phyloP scores from a whole-genome alignment of 2,888 invertebrate species.

The Anthophora plumipes region DNA sequence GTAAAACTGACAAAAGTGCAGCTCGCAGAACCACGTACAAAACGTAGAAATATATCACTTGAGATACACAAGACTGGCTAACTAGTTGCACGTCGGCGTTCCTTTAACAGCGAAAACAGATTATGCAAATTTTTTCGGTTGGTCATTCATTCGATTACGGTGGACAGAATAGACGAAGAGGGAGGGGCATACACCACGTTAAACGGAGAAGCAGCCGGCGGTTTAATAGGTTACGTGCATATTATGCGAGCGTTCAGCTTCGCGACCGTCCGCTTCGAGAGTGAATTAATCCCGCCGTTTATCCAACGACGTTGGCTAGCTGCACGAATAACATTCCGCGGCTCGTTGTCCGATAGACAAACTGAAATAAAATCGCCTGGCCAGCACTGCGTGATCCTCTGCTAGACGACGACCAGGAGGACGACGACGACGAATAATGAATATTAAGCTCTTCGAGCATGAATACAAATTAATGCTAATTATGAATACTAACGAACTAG shows the following conservation, averaged over 20 bases:
- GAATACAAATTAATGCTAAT: conserved; percentile 55
- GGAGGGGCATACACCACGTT: background rate
- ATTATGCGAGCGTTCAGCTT: conserved; percentile 51
- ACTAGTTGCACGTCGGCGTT: conserved; percentile 16
- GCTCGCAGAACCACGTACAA: background rate
- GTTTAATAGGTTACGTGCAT: conserved; percentile 56
- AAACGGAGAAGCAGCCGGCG: conserved; percentile 6
- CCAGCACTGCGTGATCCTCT: background rate
- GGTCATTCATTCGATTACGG: conserved; percentile 43
- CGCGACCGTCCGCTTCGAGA: conserved; percentile 40
- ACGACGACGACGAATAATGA: conserved; percentile 24
- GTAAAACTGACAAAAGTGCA: background rate
- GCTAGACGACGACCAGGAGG: background rate
- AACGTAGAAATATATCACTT: conserved; percentile 26
- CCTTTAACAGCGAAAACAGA: conserved; percentile 44
- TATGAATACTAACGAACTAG: conserved; percentile 43
- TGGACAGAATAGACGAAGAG: too few species aligned
- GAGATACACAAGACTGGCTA: background rate
- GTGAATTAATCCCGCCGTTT: conserved; percentile 62
- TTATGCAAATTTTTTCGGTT: conserved; percentile 50
- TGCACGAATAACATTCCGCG: conserved; percentile 43
- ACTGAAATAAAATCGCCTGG: conserved; percentile 35
- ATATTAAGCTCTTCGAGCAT: conserved; percentile 45
- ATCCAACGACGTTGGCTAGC: conserved; percentile 43
- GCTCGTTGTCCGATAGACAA: conserved; percentile 28